Evolutionary conservation across 2,797 vertebrate genomes (phyloP).

Genomic region (Hydrophis major): DNA sequence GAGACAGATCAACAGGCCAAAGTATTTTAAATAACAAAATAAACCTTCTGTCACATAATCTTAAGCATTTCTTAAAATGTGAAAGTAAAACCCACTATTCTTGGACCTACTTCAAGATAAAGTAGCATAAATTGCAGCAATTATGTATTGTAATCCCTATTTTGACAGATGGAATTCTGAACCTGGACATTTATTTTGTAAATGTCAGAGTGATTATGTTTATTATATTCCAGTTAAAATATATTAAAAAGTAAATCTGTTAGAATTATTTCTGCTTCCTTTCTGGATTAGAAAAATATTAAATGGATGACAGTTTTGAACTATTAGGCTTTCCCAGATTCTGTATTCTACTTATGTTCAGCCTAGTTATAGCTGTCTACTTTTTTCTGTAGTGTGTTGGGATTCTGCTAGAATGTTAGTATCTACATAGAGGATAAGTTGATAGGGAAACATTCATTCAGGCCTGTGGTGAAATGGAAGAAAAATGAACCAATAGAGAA

Average conservation of each 20-base stretch:
- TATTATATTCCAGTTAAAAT: slow-evolving; percentile 34
- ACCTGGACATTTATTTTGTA: slow-evolving; percentile 38
- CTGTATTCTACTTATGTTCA: slow-evolving; percentile 53
- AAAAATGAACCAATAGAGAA: slow-evolving; percentile 58
- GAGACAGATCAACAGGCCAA: not conserved
- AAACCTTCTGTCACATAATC: not conserved
- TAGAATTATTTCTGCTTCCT: slow-evolving; percentile 26
- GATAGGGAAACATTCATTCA: slow-evolving; percentile 10
- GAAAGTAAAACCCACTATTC: not conserved
- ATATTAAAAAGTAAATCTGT: slow-evolving; percentile 4
- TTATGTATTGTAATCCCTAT: not conserved
- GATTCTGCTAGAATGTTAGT: slow-evolving; percentile 30
- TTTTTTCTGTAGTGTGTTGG: slow-evolving; percentile 24
- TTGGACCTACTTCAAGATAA: not conserved
- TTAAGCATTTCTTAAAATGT: not conserved
- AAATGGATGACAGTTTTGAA: slow-evolving; percentile 18
- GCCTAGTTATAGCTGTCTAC: slow-evolving; percentile 31
- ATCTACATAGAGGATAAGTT: not conserved
- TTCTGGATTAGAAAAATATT: slow-evolving; percentile 21
- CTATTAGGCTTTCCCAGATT: slow-evolving; percentile 41
- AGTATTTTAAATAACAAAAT: not conserved
- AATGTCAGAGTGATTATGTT: slow-evolving; percentile 33
- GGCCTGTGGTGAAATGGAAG: slow-evolving; percentile 3
- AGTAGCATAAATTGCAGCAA: not conserved
- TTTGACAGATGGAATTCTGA: slow-evolving; percentile 13